Percentiles rank a stretch among this genome's conserved stretches.
Evolutionary conservation across 2,113 vertebrate species (phyloP).

Genomic region (Anhinga rufa): DNA sequence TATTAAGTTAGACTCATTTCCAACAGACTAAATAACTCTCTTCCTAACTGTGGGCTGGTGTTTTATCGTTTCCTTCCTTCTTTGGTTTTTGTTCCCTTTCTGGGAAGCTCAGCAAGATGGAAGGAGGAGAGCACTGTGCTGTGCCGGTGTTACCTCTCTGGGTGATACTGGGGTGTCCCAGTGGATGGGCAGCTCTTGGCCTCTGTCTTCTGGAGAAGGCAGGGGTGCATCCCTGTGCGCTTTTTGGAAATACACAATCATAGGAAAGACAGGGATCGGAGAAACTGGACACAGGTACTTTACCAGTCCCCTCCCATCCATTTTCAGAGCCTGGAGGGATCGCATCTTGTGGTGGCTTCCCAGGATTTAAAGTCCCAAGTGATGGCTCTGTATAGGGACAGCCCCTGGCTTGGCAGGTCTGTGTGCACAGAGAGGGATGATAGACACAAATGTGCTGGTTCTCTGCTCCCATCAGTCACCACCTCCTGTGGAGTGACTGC

Average conservation of each 20-base stretch:
- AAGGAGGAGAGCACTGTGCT: fast-evolving
- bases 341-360: fast-evolving
- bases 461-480: not conserved
- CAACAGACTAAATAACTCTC: not conserved
- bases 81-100: not conserved
- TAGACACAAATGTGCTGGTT: not conserved
- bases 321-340: not conserved
- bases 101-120: not conserved
- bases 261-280: not conserved
- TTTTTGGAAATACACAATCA: not conserved
- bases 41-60: not conserved
- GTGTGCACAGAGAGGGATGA: no score
- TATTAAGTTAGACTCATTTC: not conserved
- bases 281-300: not conserved
- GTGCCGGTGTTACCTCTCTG: fast-evolving
- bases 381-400: not conserved
- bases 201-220: not conserved
- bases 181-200: not conserved
- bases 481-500: fast-evolving
- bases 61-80: not conserved
- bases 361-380: not conserved
- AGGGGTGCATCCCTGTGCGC: not conserved
- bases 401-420: not conserved
- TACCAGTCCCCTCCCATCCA: no score
- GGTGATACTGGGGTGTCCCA: not conserved